phyloP scores from a whole-genome alignment of 2,888 invertebrate species.

The Acanthoscelides obtectus region DNA sequence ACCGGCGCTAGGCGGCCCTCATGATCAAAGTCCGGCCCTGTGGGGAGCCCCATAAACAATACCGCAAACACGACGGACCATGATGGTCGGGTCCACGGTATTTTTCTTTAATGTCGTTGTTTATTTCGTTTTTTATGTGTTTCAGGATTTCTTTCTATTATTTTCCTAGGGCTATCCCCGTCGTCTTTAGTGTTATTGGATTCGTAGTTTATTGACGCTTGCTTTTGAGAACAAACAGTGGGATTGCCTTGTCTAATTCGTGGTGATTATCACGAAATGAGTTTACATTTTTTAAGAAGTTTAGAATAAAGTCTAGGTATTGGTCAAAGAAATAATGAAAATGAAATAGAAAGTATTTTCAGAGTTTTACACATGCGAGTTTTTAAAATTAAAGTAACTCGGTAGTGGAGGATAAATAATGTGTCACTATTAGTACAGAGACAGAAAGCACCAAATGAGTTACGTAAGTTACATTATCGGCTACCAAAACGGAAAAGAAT shows the following conservation, averaged over 20 bases:
- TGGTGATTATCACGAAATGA: not conserved
- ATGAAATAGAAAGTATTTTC: too few species aligned
- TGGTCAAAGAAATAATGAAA: too few species aligned
- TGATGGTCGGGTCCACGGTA: not conserved
- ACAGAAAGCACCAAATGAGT: too few species aligned
- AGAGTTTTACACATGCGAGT: too few species aligned
- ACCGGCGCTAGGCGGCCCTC: not conserved
- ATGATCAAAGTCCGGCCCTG: conserved; percentile 4
- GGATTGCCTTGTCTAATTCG: not conserved
- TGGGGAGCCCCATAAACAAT: conserved; percentile 42
- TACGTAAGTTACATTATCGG: too few species aligned
- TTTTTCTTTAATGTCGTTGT: not conserved
- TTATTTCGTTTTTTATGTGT: not conserved
- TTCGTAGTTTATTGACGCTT: not conserved
- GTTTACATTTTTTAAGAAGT: too few species aligned
- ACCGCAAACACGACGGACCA: conserved; percentile 37
- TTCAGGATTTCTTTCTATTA: not conserved
- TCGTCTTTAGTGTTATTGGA: not conserved
- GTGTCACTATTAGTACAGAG: too few species aligned
- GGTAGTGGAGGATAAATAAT: too few species aligned
- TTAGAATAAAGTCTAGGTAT: too few species aligned
- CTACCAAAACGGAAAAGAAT: too few species aligned
- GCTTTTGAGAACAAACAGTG: not conserved
- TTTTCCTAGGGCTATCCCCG: not conserved
- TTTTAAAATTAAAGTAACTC: too few species aligned